phyloP scores from a whole-genome alignment of 2,113 vertebrate genomes.

The Phodopus roborovskii region DNA sequence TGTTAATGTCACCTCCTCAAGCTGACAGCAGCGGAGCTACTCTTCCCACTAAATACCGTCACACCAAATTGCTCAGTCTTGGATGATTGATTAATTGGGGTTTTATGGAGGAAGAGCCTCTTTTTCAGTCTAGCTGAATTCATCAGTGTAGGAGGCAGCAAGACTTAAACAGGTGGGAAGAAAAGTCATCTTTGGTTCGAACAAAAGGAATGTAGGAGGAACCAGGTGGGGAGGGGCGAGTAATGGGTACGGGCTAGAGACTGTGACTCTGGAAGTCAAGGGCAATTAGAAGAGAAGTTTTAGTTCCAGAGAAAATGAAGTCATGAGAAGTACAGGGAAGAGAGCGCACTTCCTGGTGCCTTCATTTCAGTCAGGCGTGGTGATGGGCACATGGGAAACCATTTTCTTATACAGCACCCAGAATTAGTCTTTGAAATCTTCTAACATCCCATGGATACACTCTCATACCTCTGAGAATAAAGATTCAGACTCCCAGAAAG shows the following conservation, averaged over 20 bases:
- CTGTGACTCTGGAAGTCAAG: conserved; percentile 57
- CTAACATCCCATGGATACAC: not conserved
- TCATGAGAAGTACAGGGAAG: not conserved
- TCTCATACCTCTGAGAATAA: not conserved
- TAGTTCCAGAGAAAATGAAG: conserved; percentile 19
- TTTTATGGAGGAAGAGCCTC: conserved; percentile 62
- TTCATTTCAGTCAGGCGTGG: not conserved
- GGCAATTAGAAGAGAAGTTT: conserved; percentile 63
- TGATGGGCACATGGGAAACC: not conserved
- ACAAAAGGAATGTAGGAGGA: conserved; percentile 78
- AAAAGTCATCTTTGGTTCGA: conserved; percentile 65
- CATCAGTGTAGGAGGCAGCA: conserved; percentile 77
- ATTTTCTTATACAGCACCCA: not conserved
- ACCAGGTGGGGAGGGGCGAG: conserved; percentile 49
- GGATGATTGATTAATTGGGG: conserved; percentile 71
- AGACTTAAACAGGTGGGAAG: conserved; percentile 57
- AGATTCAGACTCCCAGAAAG: not conserved
- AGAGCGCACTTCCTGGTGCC: not conserved
- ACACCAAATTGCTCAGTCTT: not conserved
- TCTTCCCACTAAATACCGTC: not conserved
- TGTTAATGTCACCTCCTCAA: not conserved
- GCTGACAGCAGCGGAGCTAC: not conserved
- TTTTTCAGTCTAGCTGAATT: conserved; percentile 64
- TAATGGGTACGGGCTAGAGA: conserved; percentile 58
- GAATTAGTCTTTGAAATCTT: not conserved